These are phyloP conservation scores for Volucella bombylans DNA, from an alignment of 2,888 invertebrate species.

Conservation along the genomic window DNA sequence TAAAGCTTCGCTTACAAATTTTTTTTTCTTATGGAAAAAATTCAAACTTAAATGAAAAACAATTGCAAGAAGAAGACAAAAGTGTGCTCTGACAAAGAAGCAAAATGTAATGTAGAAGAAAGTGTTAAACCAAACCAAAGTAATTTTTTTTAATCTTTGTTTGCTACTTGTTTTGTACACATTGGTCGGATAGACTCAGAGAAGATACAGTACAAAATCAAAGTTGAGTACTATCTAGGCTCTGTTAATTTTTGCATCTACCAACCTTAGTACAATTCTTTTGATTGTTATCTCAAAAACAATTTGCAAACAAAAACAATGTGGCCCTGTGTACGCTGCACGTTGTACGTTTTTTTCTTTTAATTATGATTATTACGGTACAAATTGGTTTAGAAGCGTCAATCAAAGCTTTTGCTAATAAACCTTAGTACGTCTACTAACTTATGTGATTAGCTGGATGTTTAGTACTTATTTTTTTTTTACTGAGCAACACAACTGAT, in stretches of 20 bases:
- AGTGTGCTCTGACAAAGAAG: conserved; percentile 42
- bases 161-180: conserved; percentile 82
- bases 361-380: not conserved
- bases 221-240: conserved; percentile 50
- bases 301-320: conserved; percentile 82
- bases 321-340: conserved; percentile 52
- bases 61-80: conserved; percentile 5
- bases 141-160: conserved; percentile 76
- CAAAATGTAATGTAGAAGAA: conserved; percentile 33
- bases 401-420: conserved; percentile 43
- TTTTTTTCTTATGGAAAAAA: conserved; percentile 23
- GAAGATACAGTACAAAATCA: conserved; percentile 63
- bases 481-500: conserved; percentile 63
- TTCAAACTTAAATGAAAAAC: conserved; percentile 36
- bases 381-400: conserved; percentile 63
- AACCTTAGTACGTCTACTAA: conserved; percentile 59
- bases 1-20: conserved; percentile 50
- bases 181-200: conserved; percentile 77
- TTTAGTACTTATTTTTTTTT: conserved; percentile 26
- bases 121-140: conserved; percentile 64
- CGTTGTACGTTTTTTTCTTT: conserved; percentile 37
- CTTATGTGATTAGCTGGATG: not conserved
- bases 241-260: conserved; percentile 58
- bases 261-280: conserved; percentile 82
- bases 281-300: conserved; percentile 78